Percentiles rank a stretch among this genome's conserved stretches.
These are phyloP conservation scores for Polydrusus cervinus DNA, from an alignment of 2,888 invertebrate genomes.

Conservation along the genomic window DNA sequence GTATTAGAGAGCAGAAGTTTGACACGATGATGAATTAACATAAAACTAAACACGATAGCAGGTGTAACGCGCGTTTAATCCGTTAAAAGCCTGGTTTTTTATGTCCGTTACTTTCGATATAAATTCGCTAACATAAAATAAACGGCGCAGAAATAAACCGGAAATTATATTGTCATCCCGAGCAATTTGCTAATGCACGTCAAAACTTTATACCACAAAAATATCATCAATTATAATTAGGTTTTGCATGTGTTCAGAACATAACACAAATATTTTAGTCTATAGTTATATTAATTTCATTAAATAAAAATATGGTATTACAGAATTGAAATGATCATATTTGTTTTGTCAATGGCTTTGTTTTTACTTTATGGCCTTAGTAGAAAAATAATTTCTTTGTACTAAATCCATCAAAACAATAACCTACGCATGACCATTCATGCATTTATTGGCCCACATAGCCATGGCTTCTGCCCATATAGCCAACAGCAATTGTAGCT, in stretches of 20 bases:
- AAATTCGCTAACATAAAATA: slow-evolving; percentile 47
- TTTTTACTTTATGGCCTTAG: too few relatives aligned
- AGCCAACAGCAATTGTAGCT: too few relatives aligned
- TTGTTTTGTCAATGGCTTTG: too few relatives aligned
- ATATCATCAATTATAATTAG: slow-evolving; percentile 36
- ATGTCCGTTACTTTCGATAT: slow-evolving; percentile 41
- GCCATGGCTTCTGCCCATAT: too few relatives aligned
- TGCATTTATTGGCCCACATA: too few relatives aligned
- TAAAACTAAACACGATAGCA: slow-evolving; percentile 50
- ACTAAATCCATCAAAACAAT: too few relatives aligned
- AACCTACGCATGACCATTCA: too few relatives aligned
- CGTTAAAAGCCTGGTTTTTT: slow-evolving; percentile 50
- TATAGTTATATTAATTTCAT: too few relatives aligned
- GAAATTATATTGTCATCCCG: slow-evolving; percentile 47
- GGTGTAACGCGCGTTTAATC: slow-evolving; percentile 50
- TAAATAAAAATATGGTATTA: too few relatives aligned
- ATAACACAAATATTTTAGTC: too few relatives aligned
- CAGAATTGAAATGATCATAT: too few relatives aligned
- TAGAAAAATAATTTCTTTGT: too few relatives aligned
- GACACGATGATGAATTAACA: slow-evolving; percentile 54
- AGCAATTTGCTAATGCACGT: slow-evolving; percentile 53
- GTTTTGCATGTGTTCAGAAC: neutral
- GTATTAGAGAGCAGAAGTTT: slow-evolving; percentile 46
- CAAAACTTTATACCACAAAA: slow-evolving; percentile 18
- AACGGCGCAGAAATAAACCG: slow-evolving; percentile 38